A percentile compares a stretch with the other conserved stretches of the same genome.
phyloP scores from a whole-genome alignment of 1,140 invertebrate genomes.

The Microvelia longipes region DNA sequence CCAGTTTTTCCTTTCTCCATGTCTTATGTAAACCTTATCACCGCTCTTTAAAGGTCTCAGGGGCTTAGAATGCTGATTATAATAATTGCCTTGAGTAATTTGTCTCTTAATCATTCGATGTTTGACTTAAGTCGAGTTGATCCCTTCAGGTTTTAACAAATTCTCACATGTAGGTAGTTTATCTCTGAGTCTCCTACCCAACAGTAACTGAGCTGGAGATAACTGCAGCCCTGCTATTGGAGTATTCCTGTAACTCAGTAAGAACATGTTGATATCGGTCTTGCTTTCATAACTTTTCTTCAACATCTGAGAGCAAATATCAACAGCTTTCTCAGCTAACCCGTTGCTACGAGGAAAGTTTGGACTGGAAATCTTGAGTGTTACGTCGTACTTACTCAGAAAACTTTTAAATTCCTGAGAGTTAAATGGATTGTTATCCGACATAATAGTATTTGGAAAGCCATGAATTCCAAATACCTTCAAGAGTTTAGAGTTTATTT shows the following conservation, averaged over 20 bases:
- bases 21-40: not conserved
- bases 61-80: not conserved
- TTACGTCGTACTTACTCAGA: constrained; percentile 2
- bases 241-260: too few species aligned
- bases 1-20: not conserved
- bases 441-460: constrained; percentile 7
- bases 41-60: not conserved
- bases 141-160: not conserved
- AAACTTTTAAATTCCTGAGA: constrained; percentile 10
- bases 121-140: not conserved
- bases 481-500: not conserved
- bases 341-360: constrained; percentile 12
- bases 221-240: too few species aligned
- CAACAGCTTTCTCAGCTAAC: constrained; percentile 8
- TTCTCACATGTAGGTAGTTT: not conserved
- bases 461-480: constrained; percentile 6
- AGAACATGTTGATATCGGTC: too few species aligned
- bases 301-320: constrained; percentile 9
- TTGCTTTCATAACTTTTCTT: not conserved
- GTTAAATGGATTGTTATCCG: constrained; percentile 14
- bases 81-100: not conserved
- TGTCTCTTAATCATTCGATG: not conserved
- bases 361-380: constrained; percentile 11
- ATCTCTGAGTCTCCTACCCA: not conserved
- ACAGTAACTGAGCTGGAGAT: too few species aligned